Percentiles rank a stretch among this genome's conserved stretches.
These are phyloP conservation scores for Percina caprodes DNA, from an alignment of 2,113 vertebrate species.

Conservation along the genomic window DNA sequence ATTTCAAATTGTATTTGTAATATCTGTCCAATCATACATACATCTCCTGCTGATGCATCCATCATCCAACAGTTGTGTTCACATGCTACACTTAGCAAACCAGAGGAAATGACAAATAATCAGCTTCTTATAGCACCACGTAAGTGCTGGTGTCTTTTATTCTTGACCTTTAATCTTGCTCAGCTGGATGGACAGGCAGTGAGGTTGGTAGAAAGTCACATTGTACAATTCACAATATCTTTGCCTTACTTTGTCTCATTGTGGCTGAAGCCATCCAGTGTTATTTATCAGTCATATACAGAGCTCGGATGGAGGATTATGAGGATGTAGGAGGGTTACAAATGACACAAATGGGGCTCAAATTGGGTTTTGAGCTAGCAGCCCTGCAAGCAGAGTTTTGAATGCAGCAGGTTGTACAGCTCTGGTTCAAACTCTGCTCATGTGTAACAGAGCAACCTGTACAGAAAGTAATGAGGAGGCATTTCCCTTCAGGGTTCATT, in stretches of 20 bases:
- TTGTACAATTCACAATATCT: slow-evolving; percentile 6
- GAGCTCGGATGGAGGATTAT: slow-evolving; percentile 41
- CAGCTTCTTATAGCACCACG: neutral
- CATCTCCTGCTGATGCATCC: neutral
- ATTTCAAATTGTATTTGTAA: neutral
- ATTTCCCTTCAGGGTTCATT: neutral
- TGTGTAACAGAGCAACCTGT: neutral
- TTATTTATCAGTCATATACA: slow-evolving; percentile 53
- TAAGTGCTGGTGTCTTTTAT: neutral
- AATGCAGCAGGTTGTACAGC: slow-evolving; percentile 18
- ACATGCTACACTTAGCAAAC: neutral
- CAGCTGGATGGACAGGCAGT: neutral
- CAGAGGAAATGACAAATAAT: neutral
- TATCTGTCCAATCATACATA: neutral
- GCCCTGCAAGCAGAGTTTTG: slow-evolving; percentile 37
- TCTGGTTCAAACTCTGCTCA: neutral
- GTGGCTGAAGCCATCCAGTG: neutral
- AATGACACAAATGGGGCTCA: slow-evolving; percentile 39
- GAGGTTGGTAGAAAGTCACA: slow-evolving; percentile 32
- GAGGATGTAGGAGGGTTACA: slow-evolving; percentile 46
- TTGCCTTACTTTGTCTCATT: slow-evolving; percentile 11
- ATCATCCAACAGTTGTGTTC: slow-evolving; percentile 1
- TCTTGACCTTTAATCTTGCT: neutral
- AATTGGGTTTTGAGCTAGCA: slow-evolving; percentile 56
- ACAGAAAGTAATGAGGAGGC: neutral